These are phyloP conservation scores for Poecilia wingei DNA, from an alignment of 2,797 vertebrate genomes.

Conservation along the genomic window DNA sequence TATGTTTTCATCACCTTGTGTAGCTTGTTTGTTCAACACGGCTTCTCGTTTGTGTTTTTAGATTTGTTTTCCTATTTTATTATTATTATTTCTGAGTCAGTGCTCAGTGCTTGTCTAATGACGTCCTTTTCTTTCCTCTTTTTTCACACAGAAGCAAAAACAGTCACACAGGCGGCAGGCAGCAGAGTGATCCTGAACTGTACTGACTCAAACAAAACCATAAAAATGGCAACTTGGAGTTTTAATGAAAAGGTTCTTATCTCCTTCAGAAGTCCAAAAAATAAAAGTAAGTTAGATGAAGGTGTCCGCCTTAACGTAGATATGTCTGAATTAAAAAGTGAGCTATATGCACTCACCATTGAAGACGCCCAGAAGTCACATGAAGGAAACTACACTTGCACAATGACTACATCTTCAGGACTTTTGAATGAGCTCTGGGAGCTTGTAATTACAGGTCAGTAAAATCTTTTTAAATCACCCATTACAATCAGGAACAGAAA, in stretches of 20 bases:
- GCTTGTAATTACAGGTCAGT: slow-evolving; percentile 60
- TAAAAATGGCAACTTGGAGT: slow-evolving; percentile 32
- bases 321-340: neutral
- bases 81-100: neutral
- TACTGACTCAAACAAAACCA: fast-evolving
- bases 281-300: fast-evolving
- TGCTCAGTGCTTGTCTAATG: neutral
- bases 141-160: slow-evolving; percentile 29
- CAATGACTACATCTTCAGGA: fast-evolving
- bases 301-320: fast-evolving
- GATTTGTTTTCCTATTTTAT: neutral
- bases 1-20: neutral
- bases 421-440: neutral
- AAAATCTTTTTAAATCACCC: neutral
- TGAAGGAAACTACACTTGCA: slow-evolving; percentile 65
- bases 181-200: slow-evolving; percentile 42
- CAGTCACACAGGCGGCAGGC: neutral
- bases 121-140: neutral
- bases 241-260: neutral
- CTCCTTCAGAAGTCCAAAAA: fast-evolving
- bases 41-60: neutral
- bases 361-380: slow-evolving; percentile 16
- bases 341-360: slow-evolving; percentile 32
- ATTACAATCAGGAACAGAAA: neutral
- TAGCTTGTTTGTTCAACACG: neutral